Percentiles rank a stretch among this genome's conserved stretches.
Conservation (phyloP, 2,797 vertebrate species). For the Sciurus vulgaris region DNA sequence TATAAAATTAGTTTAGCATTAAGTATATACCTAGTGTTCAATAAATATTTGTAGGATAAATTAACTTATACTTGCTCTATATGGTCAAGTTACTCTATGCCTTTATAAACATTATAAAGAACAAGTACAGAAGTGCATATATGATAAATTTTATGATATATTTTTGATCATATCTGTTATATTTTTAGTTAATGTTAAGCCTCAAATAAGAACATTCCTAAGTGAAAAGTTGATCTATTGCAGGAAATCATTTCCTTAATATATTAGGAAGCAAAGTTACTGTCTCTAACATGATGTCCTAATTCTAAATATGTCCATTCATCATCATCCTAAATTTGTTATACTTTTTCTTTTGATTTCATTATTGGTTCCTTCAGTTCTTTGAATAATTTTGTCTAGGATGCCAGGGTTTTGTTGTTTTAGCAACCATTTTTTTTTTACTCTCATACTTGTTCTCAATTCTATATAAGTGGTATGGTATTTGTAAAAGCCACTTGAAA, state of each 20-base stretch:
- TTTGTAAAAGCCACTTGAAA: background rate
- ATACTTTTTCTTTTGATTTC: background rate
- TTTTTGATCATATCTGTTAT: conserved; percentile 11
- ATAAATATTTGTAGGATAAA: background rate
- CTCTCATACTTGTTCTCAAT: background rate
- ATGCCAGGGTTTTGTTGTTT: background rate
- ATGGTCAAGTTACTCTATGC: background rate
- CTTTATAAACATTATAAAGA: background rate
- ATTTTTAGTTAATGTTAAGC: background rate
- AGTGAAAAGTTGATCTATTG: background rate
- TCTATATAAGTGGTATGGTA: background rate
- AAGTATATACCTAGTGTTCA: background rate
- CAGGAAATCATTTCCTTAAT: background rate
- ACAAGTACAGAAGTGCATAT: background rate
- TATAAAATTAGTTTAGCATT: background rate
- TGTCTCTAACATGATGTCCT: no score
- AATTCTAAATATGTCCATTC: background rate
- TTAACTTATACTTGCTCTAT: background rate
- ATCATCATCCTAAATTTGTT: background rate
- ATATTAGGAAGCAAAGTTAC: background rate
- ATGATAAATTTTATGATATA: background rate
- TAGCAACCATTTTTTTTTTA: background rate
- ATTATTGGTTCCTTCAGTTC: background rate
- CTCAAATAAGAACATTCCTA: background rate
- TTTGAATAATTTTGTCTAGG: background rate